Conservation (phyloP, 2,113 vertebrate genomes). For the Ptilonorhynchus violaceus region DNA sequence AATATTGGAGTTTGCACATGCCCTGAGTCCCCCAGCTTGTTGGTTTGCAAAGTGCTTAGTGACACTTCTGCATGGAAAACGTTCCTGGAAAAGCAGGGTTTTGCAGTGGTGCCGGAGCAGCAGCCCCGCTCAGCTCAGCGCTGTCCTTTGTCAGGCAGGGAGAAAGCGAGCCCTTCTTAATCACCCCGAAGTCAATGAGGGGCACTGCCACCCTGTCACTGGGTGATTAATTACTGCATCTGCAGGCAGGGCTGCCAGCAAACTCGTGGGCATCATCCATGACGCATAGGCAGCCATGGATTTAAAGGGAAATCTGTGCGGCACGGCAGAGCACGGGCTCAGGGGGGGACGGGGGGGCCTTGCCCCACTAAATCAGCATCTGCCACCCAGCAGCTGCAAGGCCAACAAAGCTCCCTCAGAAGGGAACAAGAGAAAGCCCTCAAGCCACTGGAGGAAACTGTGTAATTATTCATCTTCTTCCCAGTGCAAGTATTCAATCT, state of each 20-base stretch:
- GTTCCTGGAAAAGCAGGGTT: neutral
- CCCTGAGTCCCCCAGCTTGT: neutral
- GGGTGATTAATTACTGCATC: slow-evolving; percentile 46
- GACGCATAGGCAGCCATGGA: neutral
- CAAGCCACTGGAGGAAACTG: neutral
- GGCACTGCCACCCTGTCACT: slow-evolving; percentile 26
- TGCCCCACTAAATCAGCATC: neutral
- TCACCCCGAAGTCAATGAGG: slow-evolving; percentile 1
- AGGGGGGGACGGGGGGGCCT: neutral
- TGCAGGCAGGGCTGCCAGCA: slow-evolving; percentile 22
- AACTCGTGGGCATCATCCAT: slow-evolving; percentile 4
- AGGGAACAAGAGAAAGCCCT: neutral
- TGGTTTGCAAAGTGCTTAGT: neutral
- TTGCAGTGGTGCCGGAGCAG: neutral
- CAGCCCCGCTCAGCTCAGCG: neutral
- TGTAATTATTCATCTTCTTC: neutral
- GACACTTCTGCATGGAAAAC: neutral
- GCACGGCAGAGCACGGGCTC: accelerated
- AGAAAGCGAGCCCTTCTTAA: neutral
- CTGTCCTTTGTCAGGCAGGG: neutral
- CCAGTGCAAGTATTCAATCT: neutral
- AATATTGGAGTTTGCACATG: neutral
- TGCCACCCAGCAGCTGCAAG: slow-evolving; percentile 41
- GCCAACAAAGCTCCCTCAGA: slow-evolving; percentile 41
- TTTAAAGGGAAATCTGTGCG: neutral